A percentile compares a stretch with the other conserved stretches of the same genome.
Conservation (phyloP, 2,113 vertebrate genomes). For the Gobiocypris rarus region DNA sequence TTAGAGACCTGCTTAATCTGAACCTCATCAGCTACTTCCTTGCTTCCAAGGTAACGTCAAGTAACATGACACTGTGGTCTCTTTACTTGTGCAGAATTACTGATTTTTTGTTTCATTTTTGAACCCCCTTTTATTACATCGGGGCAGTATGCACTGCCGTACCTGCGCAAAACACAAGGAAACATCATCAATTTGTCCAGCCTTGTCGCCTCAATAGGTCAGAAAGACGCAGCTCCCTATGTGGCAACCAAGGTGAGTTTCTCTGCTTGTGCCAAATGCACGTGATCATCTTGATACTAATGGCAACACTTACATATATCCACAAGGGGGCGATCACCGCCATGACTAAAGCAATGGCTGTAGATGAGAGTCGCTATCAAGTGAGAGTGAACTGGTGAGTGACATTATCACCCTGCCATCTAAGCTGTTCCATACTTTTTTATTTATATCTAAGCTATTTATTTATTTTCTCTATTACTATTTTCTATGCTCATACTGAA, state of each 20-base stretch:
- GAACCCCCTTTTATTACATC: slow-evolving; percentile 13
- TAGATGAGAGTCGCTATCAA: slow-evolving; percentile 80
- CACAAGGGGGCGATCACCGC: slow-evolving; percentile 81
- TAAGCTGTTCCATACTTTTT: neutral
- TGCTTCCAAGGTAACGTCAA: slow-evolving; percentile 77
- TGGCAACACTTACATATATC: slow-evolving; percentile 48
- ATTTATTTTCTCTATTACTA: neutral
- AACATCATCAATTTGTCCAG: slow-evolving; percentile 85
- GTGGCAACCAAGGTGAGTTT: slow-evolving; percentile 83
- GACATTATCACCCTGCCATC: neutral
- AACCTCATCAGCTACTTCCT: slow-evolving; percentile 81
- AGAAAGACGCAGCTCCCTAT: slow-evolving; percentile 77
- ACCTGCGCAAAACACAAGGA: slow-evolving; percentile 74
- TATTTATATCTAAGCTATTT: neutral
- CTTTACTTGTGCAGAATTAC: neutral
- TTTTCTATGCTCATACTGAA: neutral
- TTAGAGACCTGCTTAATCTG: slow-evolving; percentile 79
- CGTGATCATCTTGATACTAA: neutral
- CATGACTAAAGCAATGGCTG: slow-evolving; percentile 86
- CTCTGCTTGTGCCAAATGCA: neutral
- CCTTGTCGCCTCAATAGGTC: slow-evolving; percentile 76
- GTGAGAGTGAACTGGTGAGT: slow-evolving; percentile 85
- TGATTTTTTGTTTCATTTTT: neutral
- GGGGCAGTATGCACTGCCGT: slow-evolving; percentile 75
- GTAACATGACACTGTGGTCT: neutral